These are phyloP conservation scores for Procavia capensis DNA, from an alignment of 2,113 vertebrate species.

Conservation along the genomic window DNA sequence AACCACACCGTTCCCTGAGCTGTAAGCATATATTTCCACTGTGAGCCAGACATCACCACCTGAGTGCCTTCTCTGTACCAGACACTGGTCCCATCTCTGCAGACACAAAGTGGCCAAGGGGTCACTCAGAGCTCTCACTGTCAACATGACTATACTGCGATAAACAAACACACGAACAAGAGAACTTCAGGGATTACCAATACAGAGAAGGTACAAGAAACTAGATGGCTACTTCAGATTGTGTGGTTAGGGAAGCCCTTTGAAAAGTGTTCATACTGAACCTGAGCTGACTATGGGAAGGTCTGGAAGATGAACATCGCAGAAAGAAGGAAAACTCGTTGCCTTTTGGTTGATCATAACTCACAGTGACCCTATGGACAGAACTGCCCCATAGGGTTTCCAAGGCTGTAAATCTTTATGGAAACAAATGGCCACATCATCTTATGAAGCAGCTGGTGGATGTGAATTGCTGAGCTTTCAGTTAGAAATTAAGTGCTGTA, in stretches of 20 bases:
- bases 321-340: background rate
- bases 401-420: too few species aligned
- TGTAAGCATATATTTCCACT: background rate
- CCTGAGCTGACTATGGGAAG: background rate
- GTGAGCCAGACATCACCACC: background rate
- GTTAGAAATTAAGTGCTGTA: too few species aligned
- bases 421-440: too few species aligned
- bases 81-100: background rate
- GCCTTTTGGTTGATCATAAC: too few species aligned
- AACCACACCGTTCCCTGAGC: background rate
- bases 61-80: background rate
- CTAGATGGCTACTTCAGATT: background rate
- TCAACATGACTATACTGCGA: background rate
- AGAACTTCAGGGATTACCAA: background rate
- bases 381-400: too few species aligned
- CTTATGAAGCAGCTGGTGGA: too few species aligned
- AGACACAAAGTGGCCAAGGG: background rate
- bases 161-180: background rate
- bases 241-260: background rate
- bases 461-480: too few species aligned
- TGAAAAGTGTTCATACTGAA: background rate
- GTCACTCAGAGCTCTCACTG: background rate
- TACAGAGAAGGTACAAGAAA: background rate
- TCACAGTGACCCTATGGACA: too few species aligned
- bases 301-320: background rate